These are phyloP conservation scores for Bombycilla garrulus DNA, from an alignment of 2,113 vertebrate genomes.

Conservation along the genomic window DNA sequence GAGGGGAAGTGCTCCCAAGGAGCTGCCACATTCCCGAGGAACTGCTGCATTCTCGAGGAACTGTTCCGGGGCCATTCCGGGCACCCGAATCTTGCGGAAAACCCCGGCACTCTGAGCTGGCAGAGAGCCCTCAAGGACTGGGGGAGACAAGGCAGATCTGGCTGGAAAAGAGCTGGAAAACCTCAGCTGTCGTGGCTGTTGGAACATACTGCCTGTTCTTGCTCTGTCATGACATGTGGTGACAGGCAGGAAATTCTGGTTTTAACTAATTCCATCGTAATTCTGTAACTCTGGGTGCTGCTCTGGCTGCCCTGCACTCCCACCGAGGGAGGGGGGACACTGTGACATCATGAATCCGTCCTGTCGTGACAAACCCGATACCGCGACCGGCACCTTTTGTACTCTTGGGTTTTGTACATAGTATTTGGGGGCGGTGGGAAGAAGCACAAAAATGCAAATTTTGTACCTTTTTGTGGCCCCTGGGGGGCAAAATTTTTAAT, in stretches of 20 bases:
- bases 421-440: accelerated
- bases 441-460: not conserved
- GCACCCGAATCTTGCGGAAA: not conserved
- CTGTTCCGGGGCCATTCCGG: not conserved
- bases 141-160: accelerated
- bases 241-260: not conserved
- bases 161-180: not conserved
- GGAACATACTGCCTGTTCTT: not conserved
- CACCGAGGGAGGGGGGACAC: not conserved
- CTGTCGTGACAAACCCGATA: accelerated
- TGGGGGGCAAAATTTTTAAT: not conserved
- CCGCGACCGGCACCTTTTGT: not conserved
- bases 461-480: not conserved
- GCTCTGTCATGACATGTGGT: accelerated
- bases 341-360: not conserved
- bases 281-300: not conserved
- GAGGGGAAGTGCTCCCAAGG: not conserved
- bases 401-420: not conserved
- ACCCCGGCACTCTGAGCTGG: not conserved
- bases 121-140: not conserved
- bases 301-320: not conserved
- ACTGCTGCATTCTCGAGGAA: not conserved
- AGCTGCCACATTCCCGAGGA: not conserved
- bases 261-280: not conserved
- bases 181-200: accelerated